Evolutionary conservation across 2,888 invertebrate species (phyloP).

Genomic region (Phlogophora meticulosa): DNA sequence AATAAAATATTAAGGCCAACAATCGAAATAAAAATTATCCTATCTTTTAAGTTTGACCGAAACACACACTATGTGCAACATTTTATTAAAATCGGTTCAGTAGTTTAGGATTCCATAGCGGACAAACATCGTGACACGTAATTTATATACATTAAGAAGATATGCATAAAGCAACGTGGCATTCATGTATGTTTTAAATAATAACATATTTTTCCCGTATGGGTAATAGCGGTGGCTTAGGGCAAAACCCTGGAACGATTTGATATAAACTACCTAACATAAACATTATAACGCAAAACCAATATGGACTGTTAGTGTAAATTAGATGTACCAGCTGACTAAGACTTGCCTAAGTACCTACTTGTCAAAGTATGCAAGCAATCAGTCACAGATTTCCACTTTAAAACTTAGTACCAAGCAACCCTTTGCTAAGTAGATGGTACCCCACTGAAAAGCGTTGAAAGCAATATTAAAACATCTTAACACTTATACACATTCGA

Average conservation of each 20-base stretch:
- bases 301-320: background rate
- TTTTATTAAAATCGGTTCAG: too few relatives aligned
- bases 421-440: background rate
- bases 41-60: too few relatives aligned
- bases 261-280: background rate
- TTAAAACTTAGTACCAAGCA: background rate
- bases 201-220: conserved; percentile 9
- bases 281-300: background rate
- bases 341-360: too few relatives aligned
- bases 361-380: background rate
- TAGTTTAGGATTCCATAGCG: too few relatives aligned
- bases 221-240: background rate
- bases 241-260: conserved; percentile 15
- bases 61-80: too few relatives aligned
- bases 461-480: conserved; percentile 31
- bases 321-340: background rate
- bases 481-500: conserved; percentile 35
- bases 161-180: background rate
- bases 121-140: too few relatives aligned
- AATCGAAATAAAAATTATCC: too few relatives aligned
- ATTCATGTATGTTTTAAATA: background rate
- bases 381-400: background rate
- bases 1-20: too few relatives aligned
- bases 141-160: too few relatives aligned
- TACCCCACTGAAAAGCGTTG: conserved; percentile 10